These are phyloP conservation scores for Solea senegalensis DNA, from an alignment of 2,113 vertebrate genomes.

Conservation along the genomic window DNA sequence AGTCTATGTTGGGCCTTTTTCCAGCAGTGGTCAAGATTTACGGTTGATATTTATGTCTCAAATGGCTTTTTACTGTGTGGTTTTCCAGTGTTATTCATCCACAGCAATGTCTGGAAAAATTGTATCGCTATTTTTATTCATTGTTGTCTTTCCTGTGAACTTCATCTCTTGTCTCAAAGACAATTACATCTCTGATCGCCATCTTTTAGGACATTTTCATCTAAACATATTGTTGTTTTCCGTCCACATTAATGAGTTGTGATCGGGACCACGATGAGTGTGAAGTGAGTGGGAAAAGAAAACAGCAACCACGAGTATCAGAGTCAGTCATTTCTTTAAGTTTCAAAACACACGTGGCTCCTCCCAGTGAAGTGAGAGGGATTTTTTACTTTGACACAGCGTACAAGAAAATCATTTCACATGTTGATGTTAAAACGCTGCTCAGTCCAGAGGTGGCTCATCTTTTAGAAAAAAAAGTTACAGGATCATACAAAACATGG, in stretches of 20 bases:
- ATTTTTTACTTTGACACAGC: constrained; percentile 21
- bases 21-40: too few species aligned
- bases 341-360: constrained; percentile 27
- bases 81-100: too few species aligned
- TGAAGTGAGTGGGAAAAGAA: constrained; percentile 13
- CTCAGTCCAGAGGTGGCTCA: constrained; percentile 55
- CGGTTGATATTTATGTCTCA: too few species aligned
- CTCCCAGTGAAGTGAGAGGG: constrained; percentile 14
- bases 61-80: too few species aligned
- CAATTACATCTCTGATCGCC: neutral
- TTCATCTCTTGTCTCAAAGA: neutral
- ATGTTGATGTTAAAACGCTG: constrained; percentile 55
- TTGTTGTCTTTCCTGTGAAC: neutral
- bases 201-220: neutral
- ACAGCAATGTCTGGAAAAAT: too few species aligned
- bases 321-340: constrained; percentile 56
- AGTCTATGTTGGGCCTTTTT: too few species aligned
- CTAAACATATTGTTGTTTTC: neutral
- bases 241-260: constrained; percentile 8
- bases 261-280: neutral
- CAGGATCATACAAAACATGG: constrained; percentile 73
- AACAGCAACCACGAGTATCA: constrained; percentile 33
- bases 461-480: constrained; percentile 68
- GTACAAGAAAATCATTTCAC: constrained; percentile 28
- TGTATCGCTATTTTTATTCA: too few species aligned